Conservation (phyloP, 1,140 invertebrate genomes). For the Drosophila littoralis region DNA sequence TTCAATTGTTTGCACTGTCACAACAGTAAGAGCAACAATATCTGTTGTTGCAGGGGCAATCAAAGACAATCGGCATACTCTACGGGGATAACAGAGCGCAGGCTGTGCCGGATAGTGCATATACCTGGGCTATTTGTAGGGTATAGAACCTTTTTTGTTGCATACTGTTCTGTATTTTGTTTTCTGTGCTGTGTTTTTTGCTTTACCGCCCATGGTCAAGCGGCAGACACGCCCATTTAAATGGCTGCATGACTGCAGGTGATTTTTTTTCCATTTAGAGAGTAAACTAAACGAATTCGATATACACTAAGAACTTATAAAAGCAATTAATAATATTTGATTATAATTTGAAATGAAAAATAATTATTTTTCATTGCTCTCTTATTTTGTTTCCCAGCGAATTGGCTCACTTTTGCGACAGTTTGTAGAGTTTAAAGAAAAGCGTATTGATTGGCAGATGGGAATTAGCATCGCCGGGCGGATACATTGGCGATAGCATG, state of each 20-base stretch:
- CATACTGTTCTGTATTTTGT: slow-evolving; percentile 3
- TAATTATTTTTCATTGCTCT: too few species aligned
- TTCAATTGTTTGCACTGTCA: slow-evolving; percentile 46
- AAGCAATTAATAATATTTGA: background rate
- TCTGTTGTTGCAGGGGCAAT: slow-evolving; percentile 13
- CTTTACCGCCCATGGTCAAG: slow-evolving; percentile 32
- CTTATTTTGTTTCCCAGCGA: too few species aligned
- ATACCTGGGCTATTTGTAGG: background rate
- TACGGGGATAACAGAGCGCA: background rate
- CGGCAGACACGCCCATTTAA: slow-evolving; percentile 36
- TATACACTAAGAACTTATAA: slow-evolving; percentile 3
- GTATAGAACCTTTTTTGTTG: slow-evolving; percentile 18
- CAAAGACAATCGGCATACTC: background rate
- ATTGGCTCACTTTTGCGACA: too few species aligned
- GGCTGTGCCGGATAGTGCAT: background rate
- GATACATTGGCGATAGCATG: too few species aligned
- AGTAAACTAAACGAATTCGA: background rate
- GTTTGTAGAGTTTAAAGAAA: too few species aligned
- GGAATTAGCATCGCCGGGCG: too few species aligned
- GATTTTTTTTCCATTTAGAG: background rate
- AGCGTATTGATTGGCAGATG: too few species aligned
- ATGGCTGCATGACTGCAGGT: slow-evolving; percentile 3
- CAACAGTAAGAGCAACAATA: slow-evolving; percentile 31
- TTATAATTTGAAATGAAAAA: too few species aligned
- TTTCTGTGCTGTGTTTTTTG: slow-evolving; percentile 4